Conservation (phyloP, 2,888 invertebrate species). For the Poecilobothrus nobilitatus region DNA sequence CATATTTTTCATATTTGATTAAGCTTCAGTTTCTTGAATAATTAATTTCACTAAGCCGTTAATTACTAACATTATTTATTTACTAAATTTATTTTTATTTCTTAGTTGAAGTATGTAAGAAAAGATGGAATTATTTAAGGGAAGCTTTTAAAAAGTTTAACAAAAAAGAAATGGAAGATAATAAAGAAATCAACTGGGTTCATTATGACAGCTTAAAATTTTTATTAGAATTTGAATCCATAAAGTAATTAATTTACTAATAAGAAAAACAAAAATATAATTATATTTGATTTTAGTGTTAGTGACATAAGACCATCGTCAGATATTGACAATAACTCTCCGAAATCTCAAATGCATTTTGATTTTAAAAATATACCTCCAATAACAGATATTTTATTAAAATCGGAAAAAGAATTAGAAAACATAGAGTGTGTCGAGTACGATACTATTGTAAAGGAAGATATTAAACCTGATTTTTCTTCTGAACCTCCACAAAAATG, state of each 20-base stretch:
- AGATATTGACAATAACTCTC: not conserved
- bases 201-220: not conserved
- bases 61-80: too few relatives aligned
- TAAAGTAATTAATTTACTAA: not conserved
- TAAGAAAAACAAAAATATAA: not conserved
- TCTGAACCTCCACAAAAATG: not conserved
- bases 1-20: too few relatives aligned
- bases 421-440: too few relatives aligned
- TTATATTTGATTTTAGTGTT: not conserved
- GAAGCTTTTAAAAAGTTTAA: not conserved
- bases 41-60: too few relatives aligned
- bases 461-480: not conserved
- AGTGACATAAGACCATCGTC: not conserved
- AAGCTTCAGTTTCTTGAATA: too few relatives aligned
- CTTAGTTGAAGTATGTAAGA: not conserved
- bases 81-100: not conserved
- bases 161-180: not conserved
- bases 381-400: not conserved
- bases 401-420: not conserved
- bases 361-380: not conserved
- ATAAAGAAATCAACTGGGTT: not conserved
- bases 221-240: not conserved
- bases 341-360: not conserved
- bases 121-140: not conserved
- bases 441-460: not conserved